These are phyloP conservation scores for Ornithoptera priamus DNA, from an alignment of 2,888 invertebrate species.

Conservation along the genomic window DNA sequence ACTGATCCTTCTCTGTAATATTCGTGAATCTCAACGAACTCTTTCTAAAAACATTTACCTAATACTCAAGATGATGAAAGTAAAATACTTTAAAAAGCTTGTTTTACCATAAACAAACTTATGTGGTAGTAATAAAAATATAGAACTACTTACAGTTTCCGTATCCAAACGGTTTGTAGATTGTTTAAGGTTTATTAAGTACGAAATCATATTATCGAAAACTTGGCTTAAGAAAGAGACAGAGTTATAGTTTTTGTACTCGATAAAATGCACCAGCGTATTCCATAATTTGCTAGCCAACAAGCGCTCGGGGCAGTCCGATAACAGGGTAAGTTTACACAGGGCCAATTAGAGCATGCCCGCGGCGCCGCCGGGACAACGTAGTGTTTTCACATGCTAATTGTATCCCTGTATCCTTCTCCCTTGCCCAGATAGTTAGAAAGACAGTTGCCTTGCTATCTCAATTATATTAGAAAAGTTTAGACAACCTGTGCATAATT, in stretches of 20 bases:
- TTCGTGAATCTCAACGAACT: too few species aligned
- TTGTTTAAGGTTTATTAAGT: too few species aligned
- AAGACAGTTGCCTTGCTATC: slow-evolving; percentile 16
- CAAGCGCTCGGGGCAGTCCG: slow-evolving; percentile 56
- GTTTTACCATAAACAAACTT: too few species aligned
- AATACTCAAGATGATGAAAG: too few species aligned
- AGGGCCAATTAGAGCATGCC: slow-evolving; percentile 74
- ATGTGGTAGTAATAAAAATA: too few species aligned
- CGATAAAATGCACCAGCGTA: slow-evolving; percentile 27
- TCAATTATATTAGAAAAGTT: slow-evolving; percentile 25
- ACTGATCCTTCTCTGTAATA: too few species aligned
- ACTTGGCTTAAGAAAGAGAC: background rate
- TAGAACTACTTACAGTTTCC: too few species aligned
- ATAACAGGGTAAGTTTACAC: slow-evolving; percentile 76
- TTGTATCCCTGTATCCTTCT: slow-evolving; percentile 46
- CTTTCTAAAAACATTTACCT: too few species aligned
- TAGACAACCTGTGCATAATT: slow-evolving; percentile 12
- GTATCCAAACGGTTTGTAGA: too few species aligned
- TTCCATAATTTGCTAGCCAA: slow-evolving; percentile 34
- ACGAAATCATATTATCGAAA: background rate
- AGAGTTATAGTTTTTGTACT: background rate
- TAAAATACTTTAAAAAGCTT: too few species aligned
- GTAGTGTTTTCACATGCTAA: slow-evolving; percentile 65
- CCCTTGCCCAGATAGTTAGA: slow-evolving; percentile 14
- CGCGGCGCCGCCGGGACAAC: slow-evolving; percentile 51